Evolutionary conservation across 2,797 vertebrate species (phyloP).

Genomic region (Alcedo quadribrachys): DNA sequence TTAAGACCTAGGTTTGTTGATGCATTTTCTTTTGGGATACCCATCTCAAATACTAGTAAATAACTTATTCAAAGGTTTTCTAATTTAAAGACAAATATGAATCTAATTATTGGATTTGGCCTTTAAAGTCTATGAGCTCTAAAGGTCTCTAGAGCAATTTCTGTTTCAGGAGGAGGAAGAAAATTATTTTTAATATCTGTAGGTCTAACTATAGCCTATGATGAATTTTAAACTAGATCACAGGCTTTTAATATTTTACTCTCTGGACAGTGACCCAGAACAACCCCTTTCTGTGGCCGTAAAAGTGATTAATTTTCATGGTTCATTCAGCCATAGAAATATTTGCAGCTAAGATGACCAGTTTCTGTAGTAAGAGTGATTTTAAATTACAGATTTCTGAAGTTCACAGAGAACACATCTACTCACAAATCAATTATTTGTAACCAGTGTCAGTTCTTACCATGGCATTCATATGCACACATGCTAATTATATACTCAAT

Average conservation of each 20-base stretch:
- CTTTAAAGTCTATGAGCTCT: background rate
- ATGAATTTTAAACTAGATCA: constrained; percentile 47
- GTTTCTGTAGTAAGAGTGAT: background rate
- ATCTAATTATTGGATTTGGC: background rate
- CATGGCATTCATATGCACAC: background rate
- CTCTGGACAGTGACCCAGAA: constrained; percentile 30
- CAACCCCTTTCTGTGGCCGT: constrained; percentile 2
- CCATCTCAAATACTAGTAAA: background rate
- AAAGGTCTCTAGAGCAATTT: background rate
- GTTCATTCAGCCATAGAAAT: background rate
- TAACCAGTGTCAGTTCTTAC: background rate
- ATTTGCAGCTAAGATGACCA: background rate
- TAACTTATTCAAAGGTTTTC: background rate
- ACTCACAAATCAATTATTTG: constrained; percentile 23
- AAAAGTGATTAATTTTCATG: constrained; percentile 44
- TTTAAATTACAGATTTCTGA: background rate
- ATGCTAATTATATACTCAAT: background rate
- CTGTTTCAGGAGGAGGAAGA: constrained; percentile 1
- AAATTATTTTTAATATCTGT: background rate
- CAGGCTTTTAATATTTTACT: constrained; percentile 51
- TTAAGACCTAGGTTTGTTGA: background rate
- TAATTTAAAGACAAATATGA: background rate
- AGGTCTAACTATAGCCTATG: constrained; percentile 24
- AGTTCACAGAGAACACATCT: background rate
- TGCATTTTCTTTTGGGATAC: background rate